A percentile compares a stretch with the other conserved stretches of the same genome.
Evolutionary conservation across 2,797 vertebrate genomes (phyloP).

Genomic region (Acrocephalus scirpaceus): DNA sequence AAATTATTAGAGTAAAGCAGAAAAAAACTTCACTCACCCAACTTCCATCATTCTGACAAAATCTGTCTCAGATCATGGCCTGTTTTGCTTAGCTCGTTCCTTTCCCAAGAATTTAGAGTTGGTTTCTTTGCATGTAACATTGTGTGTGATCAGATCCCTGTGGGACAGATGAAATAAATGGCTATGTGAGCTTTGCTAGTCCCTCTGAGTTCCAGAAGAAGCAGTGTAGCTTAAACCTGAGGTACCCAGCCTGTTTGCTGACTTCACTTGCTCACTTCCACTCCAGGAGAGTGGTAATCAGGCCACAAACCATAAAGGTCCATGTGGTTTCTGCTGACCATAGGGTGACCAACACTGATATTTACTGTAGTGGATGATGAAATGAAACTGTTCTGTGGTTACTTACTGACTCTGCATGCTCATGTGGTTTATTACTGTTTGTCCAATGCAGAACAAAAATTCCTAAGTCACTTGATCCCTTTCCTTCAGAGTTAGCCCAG

Average conservation of each 20-base stretch:
- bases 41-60: not conserved
- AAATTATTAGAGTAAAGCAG: not conserved
- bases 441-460: not conserved
- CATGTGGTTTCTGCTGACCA: not conserved
- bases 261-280: not conserved
- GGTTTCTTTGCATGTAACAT: not conserved
- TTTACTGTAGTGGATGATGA: not conserved
- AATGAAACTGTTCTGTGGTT: not conserved
- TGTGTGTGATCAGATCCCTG: not conserved
- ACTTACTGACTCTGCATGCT: not conserved
- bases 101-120: not conserved
- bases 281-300: not conserved
- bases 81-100: not conserved
- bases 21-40: not conserved
- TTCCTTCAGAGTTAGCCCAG: not conserved
- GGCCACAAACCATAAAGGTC: not conserved
- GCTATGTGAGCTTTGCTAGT: not conserved
- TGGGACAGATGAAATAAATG: not conserved
- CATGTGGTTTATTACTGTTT: not conserved
- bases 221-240: not conserved
- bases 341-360: not conserved
- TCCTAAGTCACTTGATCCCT: not conserved
- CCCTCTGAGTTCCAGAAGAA: not conserved
- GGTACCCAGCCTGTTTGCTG: not conserved
- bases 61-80: not conserved